phyloP scores from a whole-genome alignment of 1,140 invertebrate species.

The Aphelenchoides besseyi region DNA sequence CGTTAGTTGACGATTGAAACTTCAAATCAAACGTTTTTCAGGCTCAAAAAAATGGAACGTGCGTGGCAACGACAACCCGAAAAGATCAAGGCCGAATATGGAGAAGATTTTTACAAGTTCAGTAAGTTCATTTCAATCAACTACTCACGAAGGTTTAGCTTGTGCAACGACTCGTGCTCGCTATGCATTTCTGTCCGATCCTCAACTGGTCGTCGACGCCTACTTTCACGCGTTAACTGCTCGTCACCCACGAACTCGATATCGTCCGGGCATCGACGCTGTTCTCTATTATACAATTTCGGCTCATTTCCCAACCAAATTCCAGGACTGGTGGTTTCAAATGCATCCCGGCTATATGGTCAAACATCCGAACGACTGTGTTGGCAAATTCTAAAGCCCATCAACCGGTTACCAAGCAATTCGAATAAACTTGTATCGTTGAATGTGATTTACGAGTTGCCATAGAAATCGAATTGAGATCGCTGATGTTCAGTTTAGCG shows the following conservation, averaged over 20 bases:
- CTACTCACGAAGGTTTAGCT: background rate
- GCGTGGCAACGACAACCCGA: background rate
- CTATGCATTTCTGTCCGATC: conserved; percentile 15
- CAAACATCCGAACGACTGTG: conserved; percentile 9
- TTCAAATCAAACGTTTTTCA: too few relatives aligned
- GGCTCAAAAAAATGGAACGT: background rate
- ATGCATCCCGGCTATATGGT: conserved; percentile 17
- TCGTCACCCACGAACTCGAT: conserved; percentile 31
- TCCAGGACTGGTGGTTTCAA: conserved; percentile 24
- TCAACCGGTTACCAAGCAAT: too few relatives aligned
- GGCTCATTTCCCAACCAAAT: conserved; percentile 7
- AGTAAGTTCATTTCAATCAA: background rate
- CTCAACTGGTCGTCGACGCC: conserved; percentile 36
- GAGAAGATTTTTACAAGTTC: conserved; percentile 18
- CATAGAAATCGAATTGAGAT: background rate
- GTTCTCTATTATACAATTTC: conserved; percentile 7
- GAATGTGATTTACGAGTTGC: too few relatives aligned
- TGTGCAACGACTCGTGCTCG: conserved; percentile 15
- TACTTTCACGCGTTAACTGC: conserved; percentile 49
- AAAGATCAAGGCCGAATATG: conserved; percentile 5
- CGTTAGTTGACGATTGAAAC: too few relatives aligned
- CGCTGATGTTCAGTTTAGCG: background rate
- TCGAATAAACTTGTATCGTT: background rate
- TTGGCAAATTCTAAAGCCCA: conserved; percentile 3
- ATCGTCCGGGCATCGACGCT: conserved; percentile 40